Conservation (phyloP, 2,797 vertebrate species). For the Todus mexicanus region DNA sequence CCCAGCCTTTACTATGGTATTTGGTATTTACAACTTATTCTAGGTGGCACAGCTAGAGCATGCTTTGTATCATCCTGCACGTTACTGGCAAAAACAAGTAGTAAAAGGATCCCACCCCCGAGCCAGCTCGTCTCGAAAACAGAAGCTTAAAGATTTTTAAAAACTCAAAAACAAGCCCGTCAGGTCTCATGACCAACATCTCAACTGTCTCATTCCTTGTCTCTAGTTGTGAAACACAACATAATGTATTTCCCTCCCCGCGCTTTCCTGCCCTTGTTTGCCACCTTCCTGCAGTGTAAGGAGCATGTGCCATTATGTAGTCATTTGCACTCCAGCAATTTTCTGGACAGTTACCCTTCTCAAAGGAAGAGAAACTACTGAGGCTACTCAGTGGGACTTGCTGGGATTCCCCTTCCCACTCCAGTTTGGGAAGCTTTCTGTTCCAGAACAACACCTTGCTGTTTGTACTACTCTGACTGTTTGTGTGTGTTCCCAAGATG, state of each 20-base stretch:
- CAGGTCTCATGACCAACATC: background rate
- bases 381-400: background rate
- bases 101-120: background rate
- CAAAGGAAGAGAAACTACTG: constrained; percentile 1
- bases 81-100: background rate
- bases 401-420: background rate
- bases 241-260: background rate
- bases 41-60: background rate
- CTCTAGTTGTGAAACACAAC: background rate
- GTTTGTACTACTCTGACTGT: background rate
- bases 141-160: background rate
- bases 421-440: background rate
- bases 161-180: background rate
- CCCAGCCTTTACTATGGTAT: background rate
- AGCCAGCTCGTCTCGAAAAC: background rate
- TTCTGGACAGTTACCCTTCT: constrained; percentile 37
- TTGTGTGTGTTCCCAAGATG: background rate
- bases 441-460: background rate
- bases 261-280: background rate
- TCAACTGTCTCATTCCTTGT: background rate
- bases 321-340: constrained; percentile 46
- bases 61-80: background rate
- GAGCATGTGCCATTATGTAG: background rate
- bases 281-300: background rate
- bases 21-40: background rate